Evolutionary conservation across 2,888 invertebrate species (phyloP), one percentile per base, ranked within the genome.

Genomic region (Andrena chrysosceles): DNA sequence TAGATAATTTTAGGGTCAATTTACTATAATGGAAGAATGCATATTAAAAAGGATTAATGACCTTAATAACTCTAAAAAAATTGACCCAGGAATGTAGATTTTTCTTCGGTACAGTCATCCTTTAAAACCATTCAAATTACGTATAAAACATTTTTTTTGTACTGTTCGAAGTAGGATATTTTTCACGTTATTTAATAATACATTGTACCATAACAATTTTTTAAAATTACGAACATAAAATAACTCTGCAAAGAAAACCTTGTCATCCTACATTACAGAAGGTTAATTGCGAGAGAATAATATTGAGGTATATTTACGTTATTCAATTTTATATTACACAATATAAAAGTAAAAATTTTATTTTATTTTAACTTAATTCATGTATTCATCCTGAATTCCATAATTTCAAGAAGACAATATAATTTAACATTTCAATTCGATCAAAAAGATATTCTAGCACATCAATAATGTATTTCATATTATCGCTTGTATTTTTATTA

Each of bases 311-410:
- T 26, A 49, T 31, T 42, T 42, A 42, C 42, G 42, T 42, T 42
- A 42, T 42, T 16, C 16, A 42, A 42, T 16, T 42, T 42, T n/a
- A n/a, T 0, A 49, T 49, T 20, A 33, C 13, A 23, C 2, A 59
- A 68, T 59, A 13, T 52, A 42, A 70, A n/a, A 23, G 33, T 60
- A 60, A 8, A 5, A 4, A 16, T 4, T 42, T 42, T 48, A 66
- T 29, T 23, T 35, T 42, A 54, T 26, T n/a, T 8, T 70, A 48
- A 42, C 29, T 20, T 26, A 29, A 62, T 42, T 56, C 31, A 71
- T 54, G 29, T 54, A 54, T 63, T 63, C 54, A 63, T 29, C 33
- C 54, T 42, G 23, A 76, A 31, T 64, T 77, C 48, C 56, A 76
- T 56, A 71, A 1, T 26, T 52, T 62, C 35, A 20, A 33, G 23